phyloP scores from a whole-genome alignment of 64 coral and sea anemone genomes.

The Montipora foliosa region DNA sequence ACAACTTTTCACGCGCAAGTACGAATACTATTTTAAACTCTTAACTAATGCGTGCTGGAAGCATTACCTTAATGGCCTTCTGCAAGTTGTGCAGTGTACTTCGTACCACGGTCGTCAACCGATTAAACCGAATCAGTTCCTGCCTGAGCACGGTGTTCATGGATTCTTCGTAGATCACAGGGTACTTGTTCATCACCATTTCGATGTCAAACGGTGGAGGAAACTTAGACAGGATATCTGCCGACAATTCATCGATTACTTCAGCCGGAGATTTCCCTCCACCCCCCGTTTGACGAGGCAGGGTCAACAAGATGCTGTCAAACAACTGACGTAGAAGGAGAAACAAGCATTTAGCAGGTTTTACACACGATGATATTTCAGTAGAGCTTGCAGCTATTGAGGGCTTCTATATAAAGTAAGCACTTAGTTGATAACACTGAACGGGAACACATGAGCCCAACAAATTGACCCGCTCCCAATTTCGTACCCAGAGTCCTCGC shows the following conservation, averaged over 20 bases:
- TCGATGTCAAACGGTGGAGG: slow-evolving; percentile 94
- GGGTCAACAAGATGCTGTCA: slow-evolving; percentile 92
- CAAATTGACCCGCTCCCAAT: too few species aligned
- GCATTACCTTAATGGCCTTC: slow-evolving; percentile 92
- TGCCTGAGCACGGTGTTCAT: slow-evolving; percentile 99
- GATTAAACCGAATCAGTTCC: slow-evolving; percentile 98
- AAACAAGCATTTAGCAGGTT: background rate
- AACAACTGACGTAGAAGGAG: slow-evolving; percentile 61
- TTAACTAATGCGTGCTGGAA: background rate
- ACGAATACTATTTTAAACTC: too few species aligned
- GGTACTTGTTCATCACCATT: slow-evolving; percentile 94
- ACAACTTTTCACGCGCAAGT: too few species aligned
- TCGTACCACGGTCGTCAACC: slow-evolving; percentile 85
- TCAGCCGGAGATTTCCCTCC: slow-evolving; percentile 97
- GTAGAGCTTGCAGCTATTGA: too few species aligned
- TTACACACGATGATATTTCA: too few species aligned
- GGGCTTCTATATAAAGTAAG: too few species aligned
- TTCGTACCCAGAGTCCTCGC: too few species aligned
- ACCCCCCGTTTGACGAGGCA: slow-evolving; percentile 92
- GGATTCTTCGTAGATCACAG: slow-evolving; percentile 95
- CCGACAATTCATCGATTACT: slow-evolving; percentile 94
- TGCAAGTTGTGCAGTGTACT: slow-evolving; percentile 79
- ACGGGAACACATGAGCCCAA: too few species aligned
- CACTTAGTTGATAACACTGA: too few species aligned
- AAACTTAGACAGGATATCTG: slow-evolving; percentile 94